Evolutionary conservation across 2,797 vertebrate genomes (phyloP), one percentile per base, ranked within the genome.

Genomic region (Tympanoctomys barrerae): DNA sequence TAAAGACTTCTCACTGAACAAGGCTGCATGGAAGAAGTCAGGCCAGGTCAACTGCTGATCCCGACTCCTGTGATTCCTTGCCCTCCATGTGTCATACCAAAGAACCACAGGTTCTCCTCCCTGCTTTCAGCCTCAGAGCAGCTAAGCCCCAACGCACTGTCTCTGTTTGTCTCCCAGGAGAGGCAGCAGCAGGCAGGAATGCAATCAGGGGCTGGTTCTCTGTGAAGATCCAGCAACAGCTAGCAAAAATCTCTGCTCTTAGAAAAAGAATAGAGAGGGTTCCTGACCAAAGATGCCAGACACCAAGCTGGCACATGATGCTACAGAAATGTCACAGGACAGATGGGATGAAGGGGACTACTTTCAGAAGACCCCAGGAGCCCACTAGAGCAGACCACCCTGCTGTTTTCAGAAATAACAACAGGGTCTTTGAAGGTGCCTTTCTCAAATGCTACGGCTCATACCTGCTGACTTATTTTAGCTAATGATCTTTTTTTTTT

Each of bases 51-150:
- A 36, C 7, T 28, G 26, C 64, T 12, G 19, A n/a, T 68, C 82
- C 52, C 2, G 33, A 19, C 21, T 68, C 64, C 19, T 2, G 78
- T 16, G 9, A 77, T 31, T 66, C 61, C 66, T 2, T 0, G 80
- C 36, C 61, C 33, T 28, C 68, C 31, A 16, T 3, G 33, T 5
- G 83, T 49, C 68, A 61, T 61, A 86, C 62, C 70, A 16, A 36
- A 28, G 39, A 12, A 7, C 91, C 73, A 39, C 21, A 26, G 61
- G 62, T 61, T 85, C 90, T 77, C 21, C 79, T 83, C 85, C 54
- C 86, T 94, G 86, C 91, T 89, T 88, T 39, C 61, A 80, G 83
- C 77, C 68, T 71, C 82, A 73, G 52, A 80, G 75, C 46, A 90
- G 86, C 91, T 68, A 71, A 78, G 31, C 80, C 49, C 83, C 39